A percentile compares a stretch with the other conserved stretches of the same genome.
phyloP scores from a whole-genome alignment of 2,888 invertebrate species.

The Pachydiplax longipennis region DNA sequence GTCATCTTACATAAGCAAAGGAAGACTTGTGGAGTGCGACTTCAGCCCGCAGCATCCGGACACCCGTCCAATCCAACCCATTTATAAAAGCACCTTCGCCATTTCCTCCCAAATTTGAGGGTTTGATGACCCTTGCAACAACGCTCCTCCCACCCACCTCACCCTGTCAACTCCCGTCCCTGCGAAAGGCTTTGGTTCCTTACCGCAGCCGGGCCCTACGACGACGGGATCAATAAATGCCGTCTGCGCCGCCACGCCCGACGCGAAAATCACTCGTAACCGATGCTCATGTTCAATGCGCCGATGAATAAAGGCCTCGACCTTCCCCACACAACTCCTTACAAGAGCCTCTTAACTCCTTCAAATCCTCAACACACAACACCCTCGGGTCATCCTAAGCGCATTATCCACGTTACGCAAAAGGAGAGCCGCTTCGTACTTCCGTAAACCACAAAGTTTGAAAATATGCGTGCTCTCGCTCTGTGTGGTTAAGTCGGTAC shows the following conservation, averaged over 20 bases:
- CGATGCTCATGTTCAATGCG: conserved; percentile 36
- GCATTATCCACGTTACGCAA: neutral
- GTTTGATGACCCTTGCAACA: conserved; percentile 44
- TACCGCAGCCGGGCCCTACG: conserved; percentile 39
- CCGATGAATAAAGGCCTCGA: neutral
- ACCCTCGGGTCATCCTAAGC: neutral
- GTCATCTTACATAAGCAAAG: neutral
- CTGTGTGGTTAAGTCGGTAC: neutral
- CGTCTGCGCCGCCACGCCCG: conserved; percentile 42
- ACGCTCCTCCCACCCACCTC: conserved; percentile 27
- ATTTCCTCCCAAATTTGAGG: neutral
- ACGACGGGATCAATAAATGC: conserved; percentile 28
- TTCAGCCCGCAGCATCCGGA: neutral
- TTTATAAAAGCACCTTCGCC: neutral
- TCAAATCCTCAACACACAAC: neutral
- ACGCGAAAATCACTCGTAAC: conserved; percentile 32
- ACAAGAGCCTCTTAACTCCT: neutral
- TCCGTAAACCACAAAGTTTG: neutral
- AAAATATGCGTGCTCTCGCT: neutral
- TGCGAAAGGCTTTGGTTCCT: conserved; percentile 37
- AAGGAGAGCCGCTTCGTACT: neutral
- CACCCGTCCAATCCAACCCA: too few relatives aligned
- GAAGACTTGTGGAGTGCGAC: too few relatives aligned
- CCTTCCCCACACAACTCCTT: neutral
- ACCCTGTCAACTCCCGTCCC: conserved; percentile 7